phyloP scores from a whole-genome alignment of 2,113 vertebrate genomes.

The Theristicus caerulescens region DNA sequence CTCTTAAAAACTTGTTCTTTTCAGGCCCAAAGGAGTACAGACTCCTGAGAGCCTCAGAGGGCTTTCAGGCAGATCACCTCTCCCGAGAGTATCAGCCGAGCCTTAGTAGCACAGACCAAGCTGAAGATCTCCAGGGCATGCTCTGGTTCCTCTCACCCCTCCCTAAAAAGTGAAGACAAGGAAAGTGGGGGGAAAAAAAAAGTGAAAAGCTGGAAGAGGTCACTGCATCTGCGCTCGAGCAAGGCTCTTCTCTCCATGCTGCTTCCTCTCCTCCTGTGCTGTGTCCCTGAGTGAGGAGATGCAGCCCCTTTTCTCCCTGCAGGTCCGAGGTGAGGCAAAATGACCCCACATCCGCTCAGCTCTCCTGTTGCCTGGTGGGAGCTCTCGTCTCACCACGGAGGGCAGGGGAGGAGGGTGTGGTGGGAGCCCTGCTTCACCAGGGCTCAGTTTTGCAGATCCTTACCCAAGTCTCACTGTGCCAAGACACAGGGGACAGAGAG shows the following conservation, averaged over 20 bases:
- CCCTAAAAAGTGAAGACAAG: neutral
- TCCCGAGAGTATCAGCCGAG: neutral
- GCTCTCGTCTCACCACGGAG: neutral
- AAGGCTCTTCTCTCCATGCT: neutral
- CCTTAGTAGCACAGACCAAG: neutral
- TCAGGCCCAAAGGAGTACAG: neutral
- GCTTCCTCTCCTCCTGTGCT: neutral
- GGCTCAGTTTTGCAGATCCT: neutral
- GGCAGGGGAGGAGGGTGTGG: accelerated
- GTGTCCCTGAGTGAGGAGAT: neutral
- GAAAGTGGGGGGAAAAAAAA: neutral
- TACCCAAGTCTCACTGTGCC: neutral
- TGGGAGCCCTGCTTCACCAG: neutral
- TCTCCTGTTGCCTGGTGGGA: neutral
- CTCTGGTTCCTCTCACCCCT: neutral
- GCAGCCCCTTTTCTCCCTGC: neutral
- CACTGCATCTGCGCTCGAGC: accelerated
- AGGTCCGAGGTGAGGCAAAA: neutral
- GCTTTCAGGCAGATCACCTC: neutral
- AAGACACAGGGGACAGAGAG: neutral
- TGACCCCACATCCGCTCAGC: accelerated
- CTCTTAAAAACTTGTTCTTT: neutral
- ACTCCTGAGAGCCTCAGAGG: neutral
- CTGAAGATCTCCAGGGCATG: neutral
- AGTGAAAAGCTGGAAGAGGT: neutral